These are phyloP conservation scores for Cheilosia urbana DNA, from an alignment of 2,888 invertebrate species.

Conservation along the genomic window DNA sequence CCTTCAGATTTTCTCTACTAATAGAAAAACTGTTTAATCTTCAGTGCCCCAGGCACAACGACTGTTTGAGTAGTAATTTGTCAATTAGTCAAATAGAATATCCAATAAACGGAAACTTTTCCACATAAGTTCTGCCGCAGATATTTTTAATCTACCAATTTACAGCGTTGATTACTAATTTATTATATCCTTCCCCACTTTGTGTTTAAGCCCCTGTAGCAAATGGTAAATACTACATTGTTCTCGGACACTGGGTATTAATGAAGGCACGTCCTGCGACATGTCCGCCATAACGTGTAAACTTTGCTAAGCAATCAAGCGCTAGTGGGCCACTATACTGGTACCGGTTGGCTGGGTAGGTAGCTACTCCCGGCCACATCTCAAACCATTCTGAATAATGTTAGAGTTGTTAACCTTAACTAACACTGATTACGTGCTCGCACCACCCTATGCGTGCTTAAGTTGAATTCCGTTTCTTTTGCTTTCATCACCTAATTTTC, in stretches of 20 bases:
- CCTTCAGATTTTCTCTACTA: not conserved
- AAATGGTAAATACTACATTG: conserved; percentile 68
- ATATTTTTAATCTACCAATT: conserved; percentile 72
- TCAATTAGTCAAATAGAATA: conserved; percentile 63
- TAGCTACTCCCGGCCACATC: conserved; percentile 24
- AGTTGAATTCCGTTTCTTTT: conserved; percentile 48
- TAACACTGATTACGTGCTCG: conserved; percentile 75
- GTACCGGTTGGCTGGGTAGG: not conserved
- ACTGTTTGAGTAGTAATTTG: conserved; percentile 58
- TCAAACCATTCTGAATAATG: conserved; percentile 66
- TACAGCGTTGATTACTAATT: conserved; percentile 74
- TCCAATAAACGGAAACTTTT: conserved; percentile 56
- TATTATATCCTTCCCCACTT: conserved; percentile 44
- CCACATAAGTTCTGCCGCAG: conserved; percentile 5
- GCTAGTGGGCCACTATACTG: conserved; percentile 27
- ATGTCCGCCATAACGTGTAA: conserved; percentile 73
- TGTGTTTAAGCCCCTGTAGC: conserved; percentile 20
- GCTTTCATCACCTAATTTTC: conserved; percentile 67
- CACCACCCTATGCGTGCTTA: conserved; percentile 69
- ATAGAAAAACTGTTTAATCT: not conserved
- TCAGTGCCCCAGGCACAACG: not conserved
- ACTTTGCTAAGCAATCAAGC: conserved; percentile 73
- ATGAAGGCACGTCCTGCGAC: conserved; percentile 73
- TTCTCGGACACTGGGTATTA: conserved; percentile 72
- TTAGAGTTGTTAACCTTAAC: conserved; percentile 74